Evolutionary conservation across 2,797 vertebrate genomes (phyloP), one percentile per base, ranked within the genome.

Genomic region (Ctenopoma kingsleyae): DNA sequence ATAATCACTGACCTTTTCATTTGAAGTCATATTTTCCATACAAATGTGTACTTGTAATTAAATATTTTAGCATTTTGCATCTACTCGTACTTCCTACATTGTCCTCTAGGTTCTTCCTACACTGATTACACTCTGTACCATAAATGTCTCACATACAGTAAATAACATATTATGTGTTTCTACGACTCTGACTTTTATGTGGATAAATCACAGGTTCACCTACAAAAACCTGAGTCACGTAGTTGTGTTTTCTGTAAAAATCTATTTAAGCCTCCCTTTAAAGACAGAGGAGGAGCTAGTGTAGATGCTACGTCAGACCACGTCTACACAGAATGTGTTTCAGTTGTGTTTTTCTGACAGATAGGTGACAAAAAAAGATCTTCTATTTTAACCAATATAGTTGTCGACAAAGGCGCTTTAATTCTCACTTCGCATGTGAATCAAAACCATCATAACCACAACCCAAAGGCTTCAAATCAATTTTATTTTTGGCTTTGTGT

Each of bases 321-420:
- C 1, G 8, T 40, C 52, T 49, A 40, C 32, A 27, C 16, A 27
- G 17, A 22, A 67, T 23, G 3, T 1, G 9, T 19, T 47, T 59
- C 16, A 11, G 19, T 19, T 17, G 5, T 30, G 3, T 30, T 53
- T 32, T 22, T 44, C n/a, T n/a, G 13, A 3, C 5, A 10, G 22
- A 53, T 22, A 22, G 6, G 12, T 50, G 44, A 66, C 9, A 32
- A 15, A 8, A 36, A 27, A 0, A 41, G 22, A 46, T 27, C 13
- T 32, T 55, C 43, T 38, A 6, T 60, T 54, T 54, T 17, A 53
- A 61, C 41, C 46, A 56, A 8, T 17, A 8, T 16, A 56, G 43
- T 20, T 8, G 22, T 47, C 16, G 22, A n/a, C 41, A 23, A 22
- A 15, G 19, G 41, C 4, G 0, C 3, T 11, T 41, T 10, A 23